Base-by-base conservation (phyloP, 2,113 vertebrate genomes). In the Zosterops japonicus region DNA sequence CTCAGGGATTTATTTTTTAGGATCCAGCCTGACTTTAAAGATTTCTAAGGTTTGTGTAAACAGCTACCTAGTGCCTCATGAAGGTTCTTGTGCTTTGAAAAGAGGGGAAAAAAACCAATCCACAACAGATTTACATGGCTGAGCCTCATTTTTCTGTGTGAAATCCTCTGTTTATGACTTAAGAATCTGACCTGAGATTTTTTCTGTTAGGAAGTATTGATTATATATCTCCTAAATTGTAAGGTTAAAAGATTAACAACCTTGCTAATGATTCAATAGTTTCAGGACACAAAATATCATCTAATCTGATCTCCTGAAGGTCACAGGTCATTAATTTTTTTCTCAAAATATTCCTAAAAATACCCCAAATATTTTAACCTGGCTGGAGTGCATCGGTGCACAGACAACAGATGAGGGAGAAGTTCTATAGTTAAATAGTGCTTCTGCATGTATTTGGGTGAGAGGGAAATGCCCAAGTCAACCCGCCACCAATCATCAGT, bases 21-120 rank as follows among this genome's bases (percentile, higher is more conserved):
- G 75, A 63, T 74, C 4, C 61, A 55, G 7, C 4, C 15, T 42
- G 39, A 47, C 19, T 17, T 2, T 49, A 65, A 70, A 65, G 12
- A 36, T 81, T 69, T 81, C 17, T 81, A n/a, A 77, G 42, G 6
- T 49, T 70, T 50, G 15, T 60, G 20, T 15, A 52, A 79, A 75
- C 14, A 78, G 25, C 23, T 39, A 39, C 7, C 5, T 41, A 56
- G 6, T 50, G 8, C 33, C 29, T 55, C 28, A 29, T 56, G 31
- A 63, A 84, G 16, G 10, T 59, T 64, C 24, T 44, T 64, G 11
- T 56, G 21, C 14, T 76, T 88, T 83, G 36, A 50, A 77, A 87
- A 53, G 8, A 4, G 3, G 19, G 5, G 1, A 24, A 50, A 39
- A 63, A 60, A 22, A 1, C 0, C 16, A 87, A 64, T 2, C 3